phyloP scores from a whole-genome alignment of 2,113 vertebrate species.

The Aspiorhynchus laticeps region DNA sequence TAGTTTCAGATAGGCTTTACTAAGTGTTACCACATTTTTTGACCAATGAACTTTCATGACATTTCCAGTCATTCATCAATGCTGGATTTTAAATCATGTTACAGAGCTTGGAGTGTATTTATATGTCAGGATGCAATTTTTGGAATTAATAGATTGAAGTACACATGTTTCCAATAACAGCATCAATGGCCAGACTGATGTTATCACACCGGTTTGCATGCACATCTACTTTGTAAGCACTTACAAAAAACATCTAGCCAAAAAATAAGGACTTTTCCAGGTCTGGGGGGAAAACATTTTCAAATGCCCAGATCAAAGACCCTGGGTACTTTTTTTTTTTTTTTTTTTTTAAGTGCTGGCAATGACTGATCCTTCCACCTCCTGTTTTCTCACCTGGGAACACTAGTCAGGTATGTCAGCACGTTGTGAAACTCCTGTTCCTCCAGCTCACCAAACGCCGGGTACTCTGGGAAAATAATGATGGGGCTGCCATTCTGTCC shows the following conservation, averaged over 20 bases:
- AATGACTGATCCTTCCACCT: neutral
- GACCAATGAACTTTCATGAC: neutral
- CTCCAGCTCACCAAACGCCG: slow-evolving; percentile 88
- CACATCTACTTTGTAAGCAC: neutral
- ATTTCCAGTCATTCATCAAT: neutral
- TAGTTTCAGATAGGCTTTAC: neutral
- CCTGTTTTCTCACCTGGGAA: slow-evolving; percentile 82
- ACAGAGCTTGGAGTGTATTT: neutral
- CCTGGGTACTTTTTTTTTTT: neutral
- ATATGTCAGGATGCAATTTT: neutral
- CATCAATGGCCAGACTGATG: neutral
- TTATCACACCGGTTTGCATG: neutral
- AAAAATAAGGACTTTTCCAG: neutral
- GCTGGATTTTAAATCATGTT: neutral
- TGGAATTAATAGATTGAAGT: neutral
- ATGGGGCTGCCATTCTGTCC: slow-evolving; percentile 91
- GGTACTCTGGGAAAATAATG: slow-evolving; percentile 96
- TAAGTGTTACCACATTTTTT: neutral
- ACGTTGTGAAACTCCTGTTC: slow-evolving; percentile 95
- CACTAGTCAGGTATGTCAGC: slow-evolving; percentile 92
- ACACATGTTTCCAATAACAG: neutral
- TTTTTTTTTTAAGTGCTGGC: neutral
- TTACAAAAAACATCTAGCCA: neutral
- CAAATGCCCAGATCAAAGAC: neutral
- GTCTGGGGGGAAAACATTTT: neutral